Conservation (phyloP, 2,797 vertebrate genomes). For the Argyrosomus regius region DNA sequence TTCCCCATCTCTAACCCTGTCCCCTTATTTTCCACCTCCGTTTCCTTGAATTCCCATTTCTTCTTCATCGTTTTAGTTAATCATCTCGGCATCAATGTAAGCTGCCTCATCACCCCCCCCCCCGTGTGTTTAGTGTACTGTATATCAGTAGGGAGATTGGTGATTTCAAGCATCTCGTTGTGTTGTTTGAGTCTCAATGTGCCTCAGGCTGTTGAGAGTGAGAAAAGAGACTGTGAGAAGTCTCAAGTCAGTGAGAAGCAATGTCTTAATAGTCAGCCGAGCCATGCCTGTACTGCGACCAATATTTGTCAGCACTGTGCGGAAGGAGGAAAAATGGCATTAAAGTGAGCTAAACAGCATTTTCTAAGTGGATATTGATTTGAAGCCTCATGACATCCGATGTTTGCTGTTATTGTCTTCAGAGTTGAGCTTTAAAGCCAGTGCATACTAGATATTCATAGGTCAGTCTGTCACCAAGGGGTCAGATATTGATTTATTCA, state of each 20-base stretch:
- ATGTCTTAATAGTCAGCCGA: slow-evolving; percentile 25
- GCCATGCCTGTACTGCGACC: slow-evolving; percentile 4
- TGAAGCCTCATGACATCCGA: slow-evolving; percentile 28
- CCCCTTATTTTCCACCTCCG: neutral
- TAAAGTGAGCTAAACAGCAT: slow-evolving; percentile 11
- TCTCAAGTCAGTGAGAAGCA: slow-evolving; percentile 31
- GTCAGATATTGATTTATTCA: slow-evolving; percentile 61
- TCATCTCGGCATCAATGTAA: neutral
- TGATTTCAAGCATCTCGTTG: slow-evolving; percentile 10
- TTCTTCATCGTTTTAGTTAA: slow-evolving; percentile 20
- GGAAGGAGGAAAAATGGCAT: slow-evolving; percentile 8
- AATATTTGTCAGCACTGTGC: slow-evolving; percentile 22
- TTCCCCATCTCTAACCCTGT: neutral
- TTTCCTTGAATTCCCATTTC: slow-evolving; percentile 31
- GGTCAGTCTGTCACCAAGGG: slow-evolving; percentile 33
- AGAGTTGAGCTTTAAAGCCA: slow-evolving; percentile 27
- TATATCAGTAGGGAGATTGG: neutral
- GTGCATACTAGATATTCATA: slow-evolving; percentile 39
- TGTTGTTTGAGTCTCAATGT: slow-evolving; percentile 17
- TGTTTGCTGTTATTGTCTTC: slow-evolving; percentile 36
- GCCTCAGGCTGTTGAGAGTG: slow-evolving; percentile 23
- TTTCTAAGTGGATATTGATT: slow-evolving; percentile 54
- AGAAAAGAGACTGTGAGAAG: slow-evolving; percentile 41
- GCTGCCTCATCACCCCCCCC: slow-evolving; percentile 22
- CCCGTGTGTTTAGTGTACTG: neutral